Base-by-base conservation (phyloP, 2,797 vertebrate genomes). In the Eptatretus atami region DNA sequence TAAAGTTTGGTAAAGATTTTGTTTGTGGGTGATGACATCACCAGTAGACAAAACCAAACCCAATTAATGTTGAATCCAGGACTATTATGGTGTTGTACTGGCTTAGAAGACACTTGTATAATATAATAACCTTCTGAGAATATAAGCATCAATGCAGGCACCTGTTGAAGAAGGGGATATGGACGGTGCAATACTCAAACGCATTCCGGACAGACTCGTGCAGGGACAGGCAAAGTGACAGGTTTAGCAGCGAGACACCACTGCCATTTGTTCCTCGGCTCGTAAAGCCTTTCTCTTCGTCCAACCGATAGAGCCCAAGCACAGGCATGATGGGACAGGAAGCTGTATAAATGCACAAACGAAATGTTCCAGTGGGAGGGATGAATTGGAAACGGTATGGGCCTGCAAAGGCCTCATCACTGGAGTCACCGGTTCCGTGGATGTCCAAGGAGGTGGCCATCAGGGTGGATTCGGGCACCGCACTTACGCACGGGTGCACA, bases 361-460 rank as follows among this genome's bases (percentile, higher is more conserved):
- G 75, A 69, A 95, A 98, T 14, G 77, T 76, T 67, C 94, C 82
- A 63, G 82, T 71, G 52, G 86, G 86, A 63, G 85, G 87, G 65
- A 81, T 79, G 69, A 95, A 86, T 54, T 84, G 86, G 72, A 98
- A 86, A 72, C 84, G 88, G 69, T 99, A 93, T 1, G 86, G 85
- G 11, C 88, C 83, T 0, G 74, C 86, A 73, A 84, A 92, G 10
- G 84, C 74, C 10, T 84, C 83, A 66, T 83, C 73, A 44, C 88
- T 84, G 65, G 71, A 68, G 13, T 72, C 71, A 64, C 86, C 81
- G 0, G 78, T 74, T 12, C 88, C 88, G 66, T 74, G 82, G 67
- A 84, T 79, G 52, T 77, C 73, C 66, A 94, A 75, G 68, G 88
- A 78, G 68, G 80, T 82, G 67, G 83, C 31, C 31, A 5, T 44